Base-by-base conservation (phyloP, 2,113 vertebrate species). In the Sylvilagus bachmani region DNA sequence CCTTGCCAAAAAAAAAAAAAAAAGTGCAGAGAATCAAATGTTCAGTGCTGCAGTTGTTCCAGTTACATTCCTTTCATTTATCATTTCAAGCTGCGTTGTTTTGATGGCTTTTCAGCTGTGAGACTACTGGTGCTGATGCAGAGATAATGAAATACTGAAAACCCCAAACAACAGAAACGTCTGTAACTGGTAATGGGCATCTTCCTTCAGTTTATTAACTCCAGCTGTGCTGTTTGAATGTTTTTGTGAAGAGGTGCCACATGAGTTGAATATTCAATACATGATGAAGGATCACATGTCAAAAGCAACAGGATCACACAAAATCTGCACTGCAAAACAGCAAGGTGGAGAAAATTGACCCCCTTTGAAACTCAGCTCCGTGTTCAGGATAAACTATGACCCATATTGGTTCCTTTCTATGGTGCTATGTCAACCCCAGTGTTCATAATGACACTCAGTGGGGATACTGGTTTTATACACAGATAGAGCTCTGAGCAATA, bases 131-230 rank as follows among this genome's bases (percentile, higher is more conserved):
- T 96, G 96, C 97, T 98, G 98, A 98, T 98, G 98, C 97, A 96
- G 98, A 98, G 98, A 98, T 98, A 98, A 98, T 98, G 98, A 98
- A 98, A 98, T 97, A 97, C 97, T 98, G 98, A 98, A 98, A 98
- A 95, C 95, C 97, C 96, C 98, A 96, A 97, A 98, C 98, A 98
- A 97, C 97, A 94, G 95, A 96, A 97, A 97, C 93, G 90, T 97
- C 98, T 98, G 96, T 98, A 97, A 96, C 98, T 97, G 98, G 96
- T 98, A 98, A 98, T 98, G 98, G 98, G 96, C 97, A 98, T 97
- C 97, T 97, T 97, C 97, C 97, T 97, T 97, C 98, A 97, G 97
- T 98, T 98, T 98, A 98, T 98, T 98, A 98, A 98, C 97, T 98
- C 98, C 98, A 98, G 97, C 98, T 98, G 98, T 97, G 98, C 94